Evolutionary conservation across 2,113 vertebrate species (phyloP).

Genomic region (Salvelinus namaycush): DNA sequence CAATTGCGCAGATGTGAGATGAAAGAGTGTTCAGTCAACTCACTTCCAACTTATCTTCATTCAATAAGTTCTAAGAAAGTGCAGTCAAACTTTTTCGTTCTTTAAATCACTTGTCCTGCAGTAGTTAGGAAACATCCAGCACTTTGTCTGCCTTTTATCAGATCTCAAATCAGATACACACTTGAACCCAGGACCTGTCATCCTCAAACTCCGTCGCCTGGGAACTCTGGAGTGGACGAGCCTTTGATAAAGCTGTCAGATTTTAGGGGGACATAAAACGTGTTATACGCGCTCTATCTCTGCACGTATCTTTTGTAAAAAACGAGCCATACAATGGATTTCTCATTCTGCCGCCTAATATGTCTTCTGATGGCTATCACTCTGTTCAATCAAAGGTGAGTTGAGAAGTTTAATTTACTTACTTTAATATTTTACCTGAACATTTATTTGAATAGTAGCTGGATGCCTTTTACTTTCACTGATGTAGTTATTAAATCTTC

Average conservation of each 20-base stretch:
- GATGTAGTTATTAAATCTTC: neutral
- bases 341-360: slow-evolving; percentile 57
- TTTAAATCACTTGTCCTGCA: slow-evolving; percentile 60
- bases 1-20: slow-evolving; percentile 42
- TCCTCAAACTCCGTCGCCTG: slow-evolving; percentile 1
- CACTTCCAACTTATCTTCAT: slow-evolving; percentile 38
- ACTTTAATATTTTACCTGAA: slow-evolving; percentile 11
- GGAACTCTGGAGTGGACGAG: slow-evolving; percentile 19
- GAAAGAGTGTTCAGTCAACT: slow-evolving; percentile 26
- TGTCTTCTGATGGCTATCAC: slow-evolving; percentile 60
- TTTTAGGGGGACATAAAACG: slow-evolving; percentile 50
- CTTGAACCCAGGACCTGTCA: slow-evolving; percentile 29
- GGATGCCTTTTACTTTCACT: neutral
- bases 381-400: slow-evolving; percentile 73
- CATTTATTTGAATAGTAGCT: slow-evolving; percentile 5
- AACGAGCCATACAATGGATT: slow-evolving; percentile 63
- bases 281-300: slow-evolving; percentile 16
- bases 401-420: slow-evolving; percentile 28
- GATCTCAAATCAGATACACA: slow-evolving; percentile 17
- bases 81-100: slow-evolving; percentile 41
- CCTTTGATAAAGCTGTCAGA: slow-evolving; percentile 18
- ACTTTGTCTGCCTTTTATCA: slow-evolving; percentile 5
- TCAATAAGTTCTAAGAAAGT: slow-evolving; percentile 41
- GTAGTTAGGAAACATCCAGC: neutral
- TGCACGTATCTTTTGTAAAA: slow-evolving; percentile 9